Conservation (phyloP, 2,888 invertebrate genomes). For the Parnassius mnemosyne region DNA sequence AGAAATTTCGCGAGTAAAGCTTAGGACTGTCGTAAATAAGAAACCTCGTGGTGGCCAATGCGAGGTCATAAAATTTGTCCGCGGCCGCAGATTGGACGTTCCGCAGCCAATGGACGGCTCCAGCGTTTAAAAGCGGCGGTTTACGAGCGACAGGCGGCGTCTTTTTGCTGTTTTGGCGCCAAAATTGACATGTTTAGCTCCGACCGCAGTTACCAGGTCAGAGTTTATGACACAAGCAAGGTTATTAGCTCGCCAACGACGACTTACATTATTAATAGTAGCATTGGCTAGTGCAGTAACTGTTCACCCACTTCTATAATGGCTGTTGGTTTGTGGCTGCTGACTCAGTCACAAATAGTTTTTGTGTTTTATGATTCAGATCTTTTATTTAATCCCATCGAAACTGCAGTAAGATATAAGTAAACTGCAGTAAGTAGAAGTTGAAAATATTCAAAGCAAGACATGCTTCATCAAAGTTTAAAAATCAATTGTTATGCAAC, state of each 20-base stretch:
- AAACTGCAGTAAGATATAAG: no score
- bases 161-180: slow-evolving; percentile 77
- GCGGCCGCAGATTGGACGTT: slow-evolving; percentile 65
- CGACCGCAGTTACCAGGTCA: slow-evolving; percentile 9
- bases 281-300: not conserved
- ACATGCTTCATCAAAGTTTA: no score
- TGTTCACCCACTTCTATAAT: no score
- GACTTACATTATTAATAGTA: slow-evolving; percentile 2
- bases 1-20: slow-evolving; percentile 78
- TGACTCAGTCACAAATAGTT: no score
- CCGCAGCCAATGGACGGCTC: slow-evolving; percentile 62
- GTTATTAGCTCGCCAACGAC: slow-evolving; percentile 1
- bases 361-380: no score
- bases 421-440: no score
- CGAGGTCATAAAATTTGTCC: slow-evolving; percentile 67
- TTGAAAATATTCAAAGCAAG: no score
- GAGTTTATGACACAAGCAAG: slow-evolving; percentile 8
- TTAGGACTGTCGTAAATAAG: slow-evolving; percentile 75
- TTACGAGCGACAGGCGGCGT: slow-evolving; percentile 72
- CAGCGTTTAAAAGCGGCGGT: slow-evolving; percentile 76
- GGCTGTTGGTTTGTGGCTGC: no score
- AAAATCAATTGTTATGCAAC: no score
- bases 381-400: no score
- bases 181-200: slow-evolving; percentile 61
- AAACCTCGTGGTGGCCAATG: slow-evolving; percentile 70